Evolutionary conservation across 2,113 vertebrate genomes (phyloP), one percentile per base, ranked within the genome.

Genomic region (Cavia aperea): DNA sequence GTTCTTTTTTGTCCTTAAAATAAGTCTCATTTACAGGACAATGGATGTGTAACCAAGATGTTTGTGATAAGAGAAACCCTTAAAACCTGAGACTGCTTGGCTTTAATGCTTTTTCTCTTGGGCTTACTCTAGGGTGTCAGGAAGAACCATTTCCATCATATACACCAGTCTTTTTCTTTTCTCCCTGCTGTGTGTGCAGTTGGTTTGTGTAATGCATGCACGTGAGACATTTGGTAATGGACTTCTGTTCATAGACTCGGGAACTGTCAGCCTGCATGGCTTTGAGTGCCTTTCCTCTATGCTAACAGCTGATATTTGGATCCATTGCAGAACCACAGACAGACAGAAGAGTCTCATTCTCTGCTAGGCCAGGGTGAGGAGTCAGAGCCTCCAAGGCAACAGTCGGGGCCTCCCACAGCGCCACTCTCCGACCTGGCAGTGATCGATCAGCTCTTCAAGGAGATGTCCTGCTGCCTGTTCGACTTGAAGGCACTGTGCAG

Each of bases 401-500:
- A 96, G 86, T 94, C 94, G 56, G 88, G 93, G 51, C 96, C 95
- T 94, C 96, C 97, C 86, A 96, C 92, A 81, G 91, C 97, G 89
- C 97, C 98, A 16, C 89, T 97, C 0, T 97, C 97, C 60, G 97
- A 98, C 93, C 95, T 98, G 95, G 97, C 97, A 72, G 96, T 99
- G 89, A 98, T 98, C 56, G 98, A 98, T 66, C 98, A 98, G 79
- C 97, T 99, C 90, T 97, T 99, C 95, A 98, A 98, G 95, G 99
- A 99, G 95, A 99, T 99, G 99, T 99, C 98, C 39, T 97, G 98
- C 68, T 99, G 98, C 97, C 97, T 99, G 82, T 97, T 98, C 96
- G 99, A 99, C 96, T 98, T 99, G 92, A 98, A 98, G 98, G 98
- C 98, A 86, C 98, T 99, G 84, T 99, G 98, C 96, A 99, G 98